These are phyloP conservation scores for Eubasilissa splendida DNA, from an alignment of 2,888 invertebrate genomes.

Conservation along the genomic window DNA sequence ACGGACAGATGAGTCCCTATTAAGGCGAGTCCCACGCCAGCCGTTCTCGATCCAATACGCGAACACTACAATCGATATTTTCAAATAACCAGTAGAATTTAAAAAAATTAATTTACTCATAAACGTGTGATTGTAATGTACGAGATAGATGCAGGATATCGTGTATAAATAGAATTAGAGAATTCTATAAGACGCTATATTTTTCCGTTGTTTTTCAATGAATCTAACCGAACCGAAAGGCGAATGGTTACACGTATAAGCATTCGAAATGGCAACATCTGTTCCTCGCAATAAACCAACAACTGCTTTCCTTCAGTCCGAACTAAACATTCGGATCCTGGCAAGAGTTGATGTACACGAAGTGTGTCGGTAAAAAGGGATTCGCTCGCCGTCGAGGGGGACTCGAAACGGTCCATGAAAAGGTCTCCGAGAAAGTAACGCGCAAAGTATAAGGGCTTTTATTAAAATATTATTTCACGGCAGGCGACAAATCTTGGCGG, in stretches of 20 bases:
- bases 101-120: too few species aligned
- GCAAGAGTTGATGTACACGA: neutral
- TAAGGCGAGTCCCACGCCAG: slow-evolving; percentile 1
- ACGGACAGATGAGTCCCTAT: slow-evolving; percentile 20
- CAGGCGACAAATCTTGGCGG: slow-evolving; percentile 45
- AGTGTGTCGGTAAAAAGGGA: slow-evolving; percentile 15
- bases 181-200: too few species aligned
- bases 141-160: too few species aligned
- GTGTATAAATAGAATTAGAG: too few species aligned
- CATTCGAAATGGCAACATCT: too few species aligned
- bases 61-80: too few species aligned
- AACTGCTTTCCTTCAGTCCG: neutral
- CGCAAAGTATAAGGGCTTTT: slow-evolving; percentile 36
- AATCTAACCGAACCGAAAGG: too few species aligned
- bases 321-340: slow-evolving; percentile 17
- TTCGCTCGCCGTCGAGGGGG: neutral
- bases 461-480: slow-evolving; percentile 54
- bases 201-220: too few species aligned
- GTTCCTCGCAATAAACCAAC: neutral
- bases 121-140: too few species aligned
- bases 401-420: slow-evolving; percentile 40
- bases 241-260: too few species aligned
- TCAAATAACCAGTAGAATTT: too few species aligned
- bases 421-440: slow-evolving; percentile 12
- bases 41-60: too few species aligned